Percentiles rank a stretch among this genome's conserved stretches.
phyloP scores from a whole-genome alignment of 2,113 vertebrate genomes.

The Hippocampus barbouri region DNA sequence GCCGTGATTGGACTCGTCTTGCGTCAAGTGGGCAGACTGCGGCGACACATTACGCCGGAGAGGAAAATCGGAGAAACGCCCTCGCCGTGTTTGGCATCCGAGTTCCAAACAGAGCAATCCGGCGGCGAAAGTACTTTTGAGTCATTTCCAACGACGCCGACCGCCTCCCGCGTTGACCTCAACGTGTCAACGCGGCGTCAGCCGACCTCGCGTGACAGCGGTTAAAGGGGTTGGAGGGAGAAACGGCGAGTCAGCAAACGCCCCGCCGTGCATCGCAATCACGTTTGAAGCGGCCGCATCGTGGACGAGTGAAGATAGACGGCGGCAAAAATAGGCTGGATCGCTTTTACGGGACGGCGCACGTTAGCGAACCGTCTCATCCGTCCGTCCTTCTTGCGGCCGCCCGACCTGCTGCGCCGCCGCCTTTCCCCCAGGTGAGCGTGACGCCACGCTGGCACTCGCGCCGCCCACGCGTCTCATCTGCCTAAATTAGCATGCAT shows the following conservation, averaged over 20 bases:
- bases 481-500: constrained; percentile 74
- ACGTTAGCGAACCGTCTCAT: background rate
- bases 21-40: constrained; percentile 19
- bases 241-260: constrained; percentile 68
- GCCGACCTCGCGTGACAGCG: too few species aligned
- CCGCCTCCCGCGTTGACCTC: too few species aligned
- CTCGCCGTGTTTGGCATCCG: constrained; percentile 43
- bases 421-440: constrained; percentile 54
- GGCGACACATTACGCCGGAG: constrained; percentile 18
- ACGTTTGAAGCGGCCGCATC: constrained; percentile 51
- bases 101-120: constrained; percentile 35
- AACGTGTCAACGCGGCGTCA: too few species aligned
- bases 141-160: background rate
- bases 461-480: constrained; percentile 66
- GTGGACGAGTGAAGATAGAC: constrained; percentile 24
- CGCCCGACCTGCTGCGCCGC: constrained; percentile 51
- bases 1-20: constrained; percentile 25
- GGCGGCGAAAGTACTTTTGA: background rate
- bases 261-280: constrained; percentile 55
- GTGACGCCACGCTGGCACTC: constrained; percentile 61
- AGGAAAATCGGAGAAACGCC: constrained; percentile 26
- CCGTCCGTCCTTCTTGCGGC: constrained; percentile 27
- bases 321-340: too few species aligned
- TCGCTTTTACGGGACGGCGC: too few species aligned
- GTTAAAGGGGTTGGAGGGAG: constrained; percentile 8